Percentiles rank a stretch among this genome's conserved stretches.
Conservation (phyloP, 2,888 invertebrate genomes). For the Isotomurus palustris region DNA sequence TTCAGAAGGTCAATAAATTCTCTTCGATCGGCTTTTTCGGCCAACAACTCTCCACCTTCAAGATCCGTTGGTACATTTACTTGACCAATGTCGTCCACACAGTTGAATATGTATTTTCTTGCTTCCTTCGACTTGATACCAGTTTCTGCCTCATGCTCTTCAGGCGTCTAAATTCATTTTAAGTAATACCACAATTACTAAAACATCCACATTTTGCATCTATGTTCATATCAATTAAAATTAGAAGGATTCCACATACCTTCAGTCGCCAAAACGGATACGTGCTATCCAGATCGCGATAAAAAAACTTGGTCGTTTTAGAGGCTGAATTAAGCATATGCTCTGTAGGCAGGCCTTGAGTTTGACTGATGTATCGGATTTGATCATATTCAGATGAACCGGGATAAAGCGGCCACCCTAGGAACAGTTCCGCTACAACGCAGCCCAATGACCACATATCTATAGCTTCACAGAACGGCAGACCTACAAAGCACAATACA, state of each 20-base stretch:
- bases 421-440: constrained; percentile 96
- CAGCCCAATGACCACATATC: constrained; percentile 99
- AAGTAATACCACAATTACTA: neutral
- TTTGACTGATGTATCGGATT: constrained; percentile 94
- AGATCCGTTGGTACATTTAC: constrained; percentile 96
- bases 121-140: constrained; percentile 99
- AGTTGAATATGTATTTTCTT: constrained; percentile 98
- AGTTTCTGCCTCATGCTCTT: constrained; percentile 96
- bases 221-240: too few species aligned
- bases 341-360: constrained; percentile 94
- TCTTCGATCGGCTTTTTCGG: constrained; percentile 93
- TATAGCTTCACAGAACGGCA: constrained; percentile 98
- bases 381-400: constrained; percentile 99
- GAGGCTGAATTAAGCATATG: constrained; percentile 96
- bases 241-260: constrained; percentile 47
- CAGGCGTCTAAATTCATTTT: constrained; percentile 77
- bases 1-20: constrained; percentile 98
- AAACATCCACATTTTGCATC: neutral
- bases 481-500: constrained; percentile 53
- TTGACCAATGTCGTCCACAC: constrained; percentile 96
- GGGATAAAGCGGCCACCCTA: constrained; percentile 99
- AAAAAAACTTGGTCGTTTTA: constrained; percentile 98
- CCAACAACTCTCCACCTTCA: constrained; percentile 91
- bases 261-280: constrained; percentile 61
- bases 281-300: constrained; percentile 84